Evolutionary conservation across 2,113 vertebrate species (phyloP).

Genomic region (Lycaon pictus): DNA sequence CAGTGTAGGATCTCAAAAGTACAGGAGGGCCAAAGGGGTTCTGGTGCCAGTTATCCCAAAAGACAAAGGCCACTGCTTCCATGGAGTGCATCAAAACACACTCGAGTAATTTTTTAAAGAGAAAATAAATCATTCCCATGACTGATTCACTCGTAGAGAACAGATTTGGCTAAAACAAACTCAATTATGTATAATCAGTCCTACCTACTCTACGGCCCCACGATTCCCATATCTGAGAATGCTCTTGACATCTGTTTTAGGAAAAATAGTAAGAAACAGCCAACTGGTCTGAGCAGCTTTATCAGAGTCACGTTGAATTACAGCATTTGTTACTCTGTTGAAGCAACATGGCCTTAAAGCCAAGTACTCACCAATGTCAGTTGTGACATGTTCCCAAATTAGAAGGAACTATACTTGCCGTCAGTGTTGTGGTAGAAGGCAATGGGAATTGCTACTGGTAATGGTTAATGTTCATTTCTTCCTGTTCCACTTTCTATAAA

Average conservation of each 20-base stretch:
- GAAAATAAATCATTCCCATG: not conserved
- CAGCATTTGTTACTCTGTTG: conserved; percentile 44
- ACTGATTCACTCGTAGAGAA: conserved; percentile 14
- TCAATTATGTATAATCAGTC: not conserved
- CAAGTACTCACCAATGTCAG: conserved; percentile 63
- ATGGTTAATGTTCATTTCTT: conserved; percentile 90
- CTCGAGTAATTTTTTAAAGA: conserved; percentile 17
- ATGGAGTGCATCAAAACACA: not conserved
- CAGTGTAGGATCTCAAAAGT: not conserved
- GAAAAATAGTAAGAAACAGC: conserved; percentile 50
- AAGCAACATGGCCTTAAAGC: conserved; percentile 35
- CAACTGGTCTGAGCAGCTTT: not conserved
- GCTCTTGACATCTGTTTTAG: conserved; percentile 42
- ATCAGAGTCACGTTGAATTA: not conserved
- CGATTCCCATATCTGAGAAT: not conserved
- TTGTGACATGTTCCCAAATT: conserved; percentile 63
- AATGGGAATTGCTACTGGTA: conserved; percentile 89
- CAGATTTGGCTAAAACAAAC: not conserved
- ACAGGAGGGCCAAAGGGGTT: not conserved
- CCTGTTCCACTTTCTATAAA: conserved; percentile 90
- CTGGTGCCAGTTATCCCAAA: not conserved
- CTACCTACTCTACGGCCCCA: not conserved
- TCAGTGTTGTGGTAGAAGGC: conserved; percentile 77
- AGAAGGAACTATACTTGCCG: conserved; percentile 81
- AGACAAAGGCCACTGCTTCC: conserved; percentile 29